These are phyloP conservation scores for Synergus itoensis DNA, from an alignment of 2,888 invertebrate species.

Conservation along the genomic window DNA sequence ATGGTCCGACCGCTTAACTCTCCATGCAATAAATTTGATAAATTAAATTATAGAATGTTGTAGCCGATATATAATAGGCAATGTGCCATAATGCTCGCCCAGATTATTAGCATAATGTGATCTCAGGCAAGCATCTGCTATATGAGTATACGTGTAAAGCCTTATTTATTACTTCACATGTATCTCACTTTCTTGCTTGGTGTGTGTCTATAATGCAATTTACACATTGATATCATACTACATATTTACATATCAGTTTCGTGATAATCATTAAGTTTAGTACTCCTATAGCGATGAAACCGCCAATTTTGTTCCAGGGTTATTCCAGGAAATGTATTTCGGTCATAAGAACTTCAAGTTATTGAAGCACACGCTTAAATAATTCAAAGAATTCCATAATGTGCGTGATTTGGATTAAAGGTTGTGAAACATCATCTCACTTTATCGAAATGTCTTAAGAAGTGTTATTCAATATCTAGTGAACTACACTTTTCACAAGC, in stretches of 20 bases:
- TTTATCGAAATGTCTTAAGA: too few relatives aligned
- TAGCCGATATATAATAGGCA: conserved; percentile 50
- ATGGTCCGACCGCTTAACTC: conserved; percentile 49
- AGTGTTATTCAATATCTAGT: too few relatives aligned
- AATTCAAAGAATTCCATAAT: too few relatives aligned
- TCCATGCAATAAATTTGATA: conserved; percentile 50
- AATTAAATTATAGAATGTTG: conserved; percentile 55
- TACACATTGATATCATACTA: not conserved
- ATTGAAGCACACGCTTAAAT: too few relatives aligned
- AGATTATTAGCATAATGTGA: conserved; percentile 52
- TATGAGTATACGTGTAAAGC: not conserved
- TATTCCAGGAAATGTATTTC: too few relatives aligned
- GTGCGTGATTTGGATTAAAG: too few relatives aligned
- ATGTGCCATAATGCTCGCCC: conserved; percentile 45
- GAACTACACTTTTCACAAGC: too few relatives aligned
- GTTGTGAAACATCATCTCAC: too few relatives aligned
- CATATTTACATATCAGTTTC: not conserved
- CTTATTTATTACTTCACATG: not conserved
- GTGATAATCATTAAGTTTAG: conserved; percentile 13
- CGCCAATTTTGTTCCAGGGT: not conserved
- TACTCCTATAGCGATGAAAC: not conserved
- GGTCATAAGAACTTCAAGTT: too few relatives aligned
- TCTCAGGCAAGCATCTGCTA: not conserved
- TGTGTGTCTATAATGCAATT: conserved; percentile 21
- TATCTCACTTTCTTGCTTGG: not conserved